These are phyloP conservation scores for Cyclophora punctaria DNA, from an alignment of 2,888 invertebrate genomes.

Conservation along the genomic window DNA sequence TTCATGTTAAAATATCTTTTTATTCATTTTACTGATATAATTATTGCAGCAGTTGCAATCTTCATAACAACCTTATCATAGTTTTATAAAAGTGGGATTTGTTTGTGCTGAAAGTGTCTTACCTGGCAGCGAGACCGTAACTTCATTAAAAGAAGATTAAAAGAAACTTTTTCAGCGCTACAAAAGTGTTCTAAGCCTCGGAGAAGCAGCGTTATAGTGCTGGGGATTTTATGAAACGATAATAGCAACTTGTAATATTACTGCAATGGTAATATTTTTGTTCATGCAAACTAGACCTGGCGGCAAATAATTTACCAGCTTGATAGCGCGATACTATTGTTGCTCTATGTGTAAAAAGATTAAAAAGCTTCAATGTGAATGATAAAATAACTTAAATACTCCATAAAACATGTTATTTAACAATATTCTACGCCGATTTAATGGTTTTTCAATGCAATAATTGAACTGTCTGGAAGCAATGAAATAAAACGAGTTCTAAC, in stretches of 20 bases:
- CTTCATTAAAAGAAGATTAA: constrained; percentile 64
- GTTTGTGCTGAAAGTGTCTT: constrained; percentile 37
- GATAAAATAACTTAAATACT: too few relatives aligned
- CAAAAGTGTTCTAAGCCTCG: constrained; percentile 35
- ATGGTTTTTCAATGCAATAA: too few relatives aligned
- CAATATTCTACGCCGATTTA: too few relatives aligned
- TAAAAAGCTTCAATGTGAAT: too few relatives aligned
- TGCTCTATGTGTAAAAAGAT: too few relatives aligned
- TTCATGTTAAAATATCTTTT: too few relatives aligned
- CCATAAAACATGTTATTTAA: too few relatives aligned
- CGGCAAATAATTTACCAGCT: constrained; percentile 6
- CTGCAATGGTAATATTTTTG: constrained; percentile 18
- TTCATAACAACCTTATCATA: too few relatives aligned
- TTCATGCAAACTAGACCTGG: constrained; percentile 7
- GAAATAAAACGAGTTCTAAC: too few relatives aligned
- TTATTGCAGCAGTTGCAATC: too few relatives aligned
- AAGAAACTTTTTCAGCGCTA: constrained; percentile 45
- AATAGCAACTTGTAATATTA: constrained; percentile 34
- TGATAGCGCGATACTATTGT: constrained; percentile 5
- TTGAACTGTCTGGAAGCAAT: too few relatives aligned
- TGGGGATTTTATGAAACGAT: constrained; percentile 36
- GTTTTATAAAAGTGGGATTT: constrained; percentile 26
- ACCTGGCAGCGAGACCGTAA: constrained; percentile 41
- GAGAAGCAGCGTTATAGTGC: constrained; percentile 19
- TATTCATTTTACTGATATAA: too few relatives aligned